Evolutionary conservation across 2,113 vertebrate species (phyloP).

Genomic region (Picathartes gymnocephalus): DNA sequence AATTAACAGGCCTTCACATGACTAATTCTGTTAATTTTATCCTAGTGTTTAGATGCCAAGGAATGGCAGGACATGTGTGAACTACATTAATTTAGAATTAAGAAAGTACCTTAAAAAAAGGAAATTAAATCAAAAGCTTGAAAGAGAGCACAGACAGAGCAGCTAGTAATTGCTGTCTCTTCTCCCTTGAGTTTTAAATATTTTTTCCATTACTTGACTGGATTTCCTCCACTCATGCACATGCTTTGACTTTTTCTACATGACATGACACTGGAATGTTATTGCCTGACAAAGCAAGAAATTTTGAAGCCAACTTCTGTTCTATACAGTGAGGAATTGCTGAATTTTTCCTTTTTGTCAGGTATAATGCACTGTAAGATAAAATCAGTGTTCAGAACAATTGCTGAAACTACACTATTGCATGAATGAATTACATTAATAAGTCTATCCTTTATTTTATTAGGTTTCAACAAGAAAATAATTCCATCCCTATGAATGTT

Average conservation of each 20-base stretch:
- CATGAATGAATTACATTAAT: not conserved
- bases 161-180: not conserved
- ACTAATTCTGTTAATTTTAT: not conserved
- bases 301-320: not conserved
- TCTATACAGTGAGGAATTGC: not conserved
- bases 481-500: not conserved
- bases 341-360: not conserved
- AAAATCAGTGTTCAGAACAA: not conserved
- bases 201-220: not conserved
- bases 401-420: not conserved
- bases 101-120: not conserved
- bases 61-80: not conserved
- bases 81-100: not conserved
- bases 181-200: not conserved
- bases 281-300: not conserved
- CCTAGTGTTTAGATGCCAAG: not conserved
- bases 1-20: not conserved
- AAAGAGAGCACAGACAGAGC: not conserved
- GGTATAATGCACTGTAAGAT: not conserved
- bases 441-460: not conserved
- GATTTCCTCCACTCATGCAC: not conserved
- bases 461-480: not conserved
- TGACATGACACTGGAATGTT: not conserved
- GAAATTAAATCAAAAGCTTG: not conserved
- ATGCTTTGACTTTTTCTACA: not conserved